phyloP scores from a whole-genome alignment of 2,888 invertebrate genomes.

The Parnassius glacialis region DNA sequence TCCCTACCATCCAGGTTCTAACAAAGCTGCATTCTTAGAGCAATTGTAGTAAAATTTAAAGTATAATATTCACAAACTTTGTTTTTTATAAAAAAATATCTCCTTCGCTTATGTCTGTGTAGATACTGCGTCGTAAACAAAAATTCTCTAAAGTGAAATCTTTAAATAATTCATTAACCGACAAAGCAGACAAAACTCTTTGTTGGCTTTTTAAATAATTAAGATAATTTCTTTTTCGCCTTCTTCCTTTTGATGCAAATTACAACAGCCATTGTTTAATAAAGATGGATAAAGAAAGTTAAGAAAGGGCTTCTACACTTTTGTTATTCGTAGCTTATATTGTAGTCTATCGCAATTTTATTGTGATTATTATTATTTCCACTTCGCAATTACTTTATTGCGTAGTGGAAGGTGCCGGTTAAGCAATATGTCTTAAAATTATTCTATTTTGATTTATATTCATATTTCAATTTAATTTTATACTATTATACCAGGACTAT shows the following conservation, averaged over 20 bases:
- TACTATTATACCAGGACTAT: too few relatives aligned
- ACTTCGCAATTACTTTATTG: too few relatives aligned
- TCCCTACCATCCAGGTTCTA: too few relatives aligned
- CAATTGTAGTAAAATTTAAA: background rate
- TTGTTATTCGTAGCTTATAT: conserved; percentile 2
- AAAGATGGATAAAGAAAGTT: conserved; percentile 3
- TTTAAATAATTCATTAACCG: conserved; percentile 8
- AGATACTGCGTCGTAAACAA: background rate
- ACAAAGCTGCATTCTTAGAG: background rate
- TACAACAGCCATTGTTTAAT: conserved; percentile 18
- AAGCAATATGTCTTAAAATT: too few relatives aligned
- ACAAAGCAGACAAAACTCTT: conserved; percentile 4
- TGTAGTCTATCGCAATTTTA: too few relatives aligned
- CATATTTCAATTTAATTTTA: too few relatives aligned
- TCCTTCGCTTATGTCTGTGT: background rate
- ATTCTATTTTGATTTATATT: too few relatives aligned
- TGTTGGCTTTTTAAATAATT: conserved; percentile 18
- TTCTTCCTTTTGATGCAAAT: conserved; percentile 17
- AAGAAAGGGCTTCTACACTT: conserved; percentile 16
- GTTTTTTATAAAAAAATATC: background rate
- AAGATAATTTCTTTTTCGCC: conserved; percentile 19
- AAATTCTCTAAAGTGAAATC: background rate
- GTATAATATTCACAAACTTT: background rate
- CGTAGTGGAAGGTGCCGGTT: too few relatives aligned
- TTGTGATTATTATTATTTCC: too few relatives aligned